A percentile compares a stretch with the other conserved stretches of the same genome.
Evolutionary conservation across 2,113 vertebrate species (phyloP).

Genomic region (Dicaeum eximium): DNA sequence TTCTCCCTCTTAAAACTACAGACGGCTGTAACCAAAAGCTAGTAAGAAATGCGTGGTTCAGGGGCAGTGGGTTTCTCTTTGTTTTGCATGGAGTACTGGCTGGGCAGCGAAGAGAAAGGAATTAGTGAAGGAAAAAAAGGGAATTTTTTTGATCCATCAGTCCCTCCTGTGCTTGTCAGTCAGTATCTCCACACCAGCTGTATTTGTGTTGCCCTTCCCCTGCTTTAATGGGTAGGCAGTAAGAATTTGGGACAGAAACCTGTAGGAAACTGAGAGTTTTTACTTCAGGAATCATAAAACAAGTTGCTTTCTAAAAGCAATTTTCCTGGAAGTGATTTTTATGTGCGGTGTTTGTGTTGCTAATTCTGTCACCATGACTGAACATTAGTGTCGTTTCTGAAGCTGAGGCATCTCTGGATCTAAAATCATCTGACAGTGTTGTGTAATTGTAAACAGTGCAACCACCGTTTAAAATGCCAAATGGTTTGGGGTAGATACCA

Average conservation of each 20-base stretch:
- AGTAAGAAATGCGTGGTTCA: accelerated
- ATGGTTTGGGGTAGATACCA: background rate
- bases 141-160: background rate
- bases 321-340: background rate
- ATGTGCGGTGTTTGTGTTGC: accelerated
- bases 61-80: background rate
- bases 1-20: background rate
- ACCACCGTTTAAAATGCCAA: background rate
- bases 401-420: background rate
- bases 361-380: background rate
- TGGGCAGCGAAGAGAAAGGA: background rate
- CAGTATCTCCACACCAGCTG: background rate
- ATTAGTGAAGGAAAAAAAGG: background rate
- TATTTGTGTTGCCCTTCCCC: accelerated
- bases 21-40: background rate
- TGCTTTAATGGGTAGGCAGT: accelerated
- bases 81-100: background rate
- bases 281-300: background rate
- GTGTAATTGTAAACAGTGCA: background rate
- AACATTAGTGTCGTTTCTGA: background rate
- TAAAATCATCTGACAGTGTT: background rate
- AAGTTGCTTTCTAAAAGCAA: background rate
- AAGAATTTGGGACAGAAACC: background rate
- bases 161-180: background rate
- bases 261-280: background rate